Conservation (phyloP, 1,140 invertebrate genomes). For the Orchestia grillus region DNA sequence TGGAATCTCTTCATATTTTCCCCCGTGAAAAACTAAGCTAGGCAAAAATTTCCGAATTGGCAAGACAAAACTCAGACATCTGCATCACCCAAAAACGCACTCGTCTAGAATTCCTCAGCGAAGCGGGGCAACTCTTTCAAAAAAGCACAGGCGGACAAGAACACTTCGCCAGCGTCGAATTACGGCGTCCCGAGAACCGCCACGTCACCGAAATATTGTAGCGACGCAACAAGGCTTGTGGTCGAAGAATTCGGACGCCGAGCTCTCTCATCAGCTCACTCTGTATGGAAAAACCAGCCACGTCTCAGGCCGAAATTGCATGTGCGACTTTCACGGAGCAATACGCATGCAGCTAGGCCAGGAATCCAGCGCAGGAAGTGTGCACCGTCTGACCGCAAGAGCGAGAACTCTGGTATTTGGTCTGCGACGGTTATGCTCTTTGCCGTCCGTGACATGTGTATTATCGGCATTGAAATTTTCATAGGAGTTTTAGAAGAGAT, state of each 20-base stretch:
- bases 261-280: neutral
- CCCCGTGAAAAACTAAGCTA: neutral
- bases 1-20: neutral
- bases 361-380: no score
- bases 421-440: no score
- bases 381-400: no score
- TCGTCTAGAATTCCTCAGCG: neutral
- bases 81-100: neutral
- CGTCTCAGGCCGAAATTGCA: neutral
- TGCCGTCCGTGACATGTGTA: no score
- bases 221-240: neutral
- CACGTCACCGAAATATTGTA: neutral
- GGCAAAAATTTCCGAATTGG: neutral
- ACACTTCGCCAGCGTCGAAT: neutral
- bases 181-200: neutral
- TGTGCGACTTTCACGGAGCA: neutral
- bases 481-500: no score
- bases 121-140: neutral
- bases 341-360: neutral
- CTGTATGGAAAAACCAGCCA: constrained; percentile 9
- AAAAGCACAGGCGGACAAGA: neutral
- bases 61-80: neutral
- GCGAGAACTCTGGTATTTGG: no score
- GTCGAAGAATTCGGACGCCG: neutral
- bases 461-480: no score